Conservation (phyloP, 2,797 vertebrate species). For the Ctenochaetus hawaiiensis region DNA sequence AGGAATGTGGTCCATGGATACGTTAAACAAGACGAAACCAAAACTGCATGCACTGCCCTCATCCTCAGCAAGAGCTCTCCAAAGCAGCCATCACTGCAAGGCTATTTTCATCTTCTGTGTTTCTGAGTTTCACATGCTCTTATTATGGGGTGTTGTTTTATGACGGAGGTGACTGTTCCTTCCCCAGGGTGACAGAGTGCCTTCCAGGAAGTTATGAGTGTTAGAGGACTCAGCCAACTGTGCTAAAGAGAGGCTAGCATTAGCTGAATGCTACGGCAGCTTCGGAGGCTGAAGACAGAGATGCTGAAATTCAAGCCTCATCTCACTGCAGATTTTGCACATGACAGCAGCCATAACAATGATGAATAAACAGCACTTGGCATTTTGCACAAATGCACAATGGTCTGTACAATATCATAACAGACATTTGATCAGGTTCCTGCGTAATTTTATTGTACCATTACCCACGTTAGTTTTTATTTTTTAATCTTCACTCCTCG, state of each 20-base stretch:
- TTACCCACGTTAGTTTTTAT: slow-evolving; percentile 38
- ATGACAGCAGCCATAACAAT: not conserved
- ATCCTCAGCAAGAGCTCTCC: slow-evolving; percentile 21
- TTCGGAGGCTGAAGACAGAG: not conserved
- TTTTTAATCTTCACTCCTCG: slow-evolving; percentile 24
- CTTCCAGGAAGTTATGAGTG: slow-evolving; percentile 21
- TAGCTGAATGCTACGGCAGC: not conserved
- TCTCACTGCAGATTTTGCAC: not conserved
- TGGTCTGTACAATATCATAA: not conserved
- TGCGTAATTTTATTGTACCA: slow-evolving; percentile 46
- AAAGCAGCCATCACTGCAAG: slow-evolving; percentile 30
- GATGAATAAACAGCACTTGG: slow-evolving; percentile 1
- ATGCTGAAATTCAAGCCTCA: not conserved
- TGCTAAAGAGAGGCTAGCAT: slow-evolving; percentile 9
- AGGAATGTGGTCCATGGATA: slow-evolving; percentile 16
- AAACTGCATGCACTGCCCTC: slow-evolving; percentile 23
- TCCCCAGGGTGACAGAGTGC: slow-evolving; percentile 28
- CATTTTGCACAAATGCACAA: not conserved
- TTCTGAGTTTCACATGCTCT: slow-evolving; percentile 33
- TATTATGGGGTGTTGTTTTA: slow-evolving; percentile 33
- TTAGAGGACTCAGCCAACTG: not conserved
- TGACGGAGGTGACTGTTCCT: slow-evolving; percentile 26
- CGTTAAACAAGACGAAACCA: slow-evolving; percentile 32
- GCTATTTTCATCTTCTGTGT: slow-evolving; percentile 27
- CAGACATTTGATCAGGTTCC: slow-evolving; percentile 40